Percentiles rank a stretch among this genome's conserved stretches.
These are phyloP conservation scores for Anastatus disparis DNA, from an alignment of 1,140 invertebrate genomes.

Conservation along the genomic window DNA sequence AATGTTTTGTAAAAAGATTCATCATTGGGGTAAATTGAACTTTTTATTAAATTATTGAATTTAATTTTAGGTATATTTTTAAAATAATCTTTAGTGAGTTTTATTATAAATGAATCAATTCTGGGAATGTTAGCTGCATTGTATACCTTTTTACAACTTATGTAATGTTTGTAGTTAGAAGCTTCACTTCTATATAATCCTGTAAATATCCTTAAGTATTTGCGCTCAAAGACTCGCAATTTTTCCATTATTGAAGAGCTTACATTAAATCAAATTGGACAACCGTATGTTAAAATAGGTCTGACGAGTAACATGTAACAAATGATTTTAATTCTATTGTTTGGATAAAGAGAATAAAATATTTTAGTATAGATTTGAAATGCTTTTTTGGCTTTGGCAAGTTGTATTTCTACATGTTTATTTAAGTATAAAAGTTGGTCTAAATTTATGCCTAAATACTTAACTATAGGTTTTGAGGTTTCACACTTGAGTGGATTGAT, in stretches of 20 bases:
- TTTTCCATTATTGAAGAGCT: conserved; percentile 41
- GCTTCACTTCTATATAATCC: conserved; percentile 24
- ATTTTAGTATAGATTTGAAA: conserved; percentile 29
- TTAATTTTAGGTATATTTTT: background rate
- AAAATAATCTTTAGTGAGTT: conserved; percentile 37
- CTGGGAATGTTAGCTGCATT: conserved; percentile 41
- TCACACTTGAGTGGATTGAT: conserved; percentile 27
- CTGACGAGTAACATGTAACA: conserved; percentile 44
- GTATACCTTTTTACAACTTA: conserved; percentile 40
- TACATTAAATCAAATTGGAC: conserved; percentile 47
- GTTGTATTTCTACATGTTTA: conserved; percentile 35
- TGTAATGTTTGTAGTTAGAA: conserved; percentile 33
- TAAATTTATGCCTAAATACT: conserved; percentile 43
- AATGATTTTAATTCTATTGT: conserved; percentile 43
- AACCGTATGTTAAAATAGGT: conserved; percentile 45
- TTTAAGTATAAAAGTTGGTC: conserved; percentile 39
- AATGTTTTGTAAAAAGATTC: background rate
- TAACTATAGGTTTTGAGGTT: conserved; percentile 28
- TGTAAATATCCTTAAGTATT: conserved; percentile 43
- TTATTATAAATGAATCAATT: conserved; percentile 46
- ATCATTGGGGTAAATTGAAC: background rate
- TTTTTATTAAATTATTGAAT: conserved; percentile 16
- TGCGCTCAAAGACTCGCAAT: conserved; percentile 43
- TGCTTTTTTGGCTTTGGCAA: conserved; percentile 43
- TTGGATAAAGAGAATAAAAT: conserved; percentile 39